Evolutionary conservation across 1,140 invertebrate genomes (phyloP), one percentile per base, ranked within the genome.

Genomic region (Pseudomyrmex pallidus): DNA sequence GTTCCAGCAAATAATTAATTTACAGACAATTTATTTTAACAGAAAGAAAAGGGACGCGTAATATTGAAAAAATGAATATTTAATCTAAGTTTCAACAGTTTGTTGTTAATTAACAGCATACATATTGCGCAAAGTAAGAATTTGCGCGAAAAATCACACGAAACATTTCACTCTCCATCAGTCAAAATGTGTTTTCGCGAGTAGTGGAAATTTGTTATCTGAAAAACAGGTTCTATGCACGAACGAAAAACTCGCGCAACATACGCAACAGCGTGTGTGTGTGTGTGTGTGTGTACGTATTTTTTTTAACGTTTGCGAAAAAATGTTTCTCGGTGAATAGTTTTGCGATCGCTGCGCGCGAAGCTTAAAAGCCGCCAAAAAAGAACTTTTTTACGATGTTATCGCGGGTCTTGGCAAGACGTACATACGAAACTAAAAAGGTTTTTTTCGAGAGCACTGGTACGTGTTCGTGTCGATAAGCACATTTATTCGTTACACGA

Each of bases 201-300:
- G n/a, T 52, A 64, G 56, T 46, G 64, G 13, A 2, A 68, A 78
- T 78, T 70, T 50, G 54, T 78, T 54, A 68, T 48, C 7, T 8
- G 35, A 48, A 59, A n/a, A 15, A 68, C 48, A 52, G n/a, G 15
- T 1, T 17, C 22, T 15, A 35, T n/a, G 15, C 35, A 15, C 8
- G 12, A 48, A 70, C 44, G 44, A 44, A 9, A 12, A n/a, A 57
- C 35, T n/a, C 5, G 2, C n/a, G 22, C 35, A 13, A 46, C 17
- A 20, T n/a, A 12, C 17, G 52, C 35, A 15, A 67, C 22, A 56
- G 2, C 12, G 17, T 17, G 13, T 35, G 35, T 35, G 5, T 35
- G 35, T 7, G 5, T 7, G 35, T 35, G 35, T 35, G 35, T 35
- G 35, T 35, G 35, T 35, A 7, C 7, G 35, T 35, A 35, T 35